phyloP scores from a whole-genome alignment of 2,113 vertebrate genomes.

The Ptilonorhynchus violaceus region DNA sequence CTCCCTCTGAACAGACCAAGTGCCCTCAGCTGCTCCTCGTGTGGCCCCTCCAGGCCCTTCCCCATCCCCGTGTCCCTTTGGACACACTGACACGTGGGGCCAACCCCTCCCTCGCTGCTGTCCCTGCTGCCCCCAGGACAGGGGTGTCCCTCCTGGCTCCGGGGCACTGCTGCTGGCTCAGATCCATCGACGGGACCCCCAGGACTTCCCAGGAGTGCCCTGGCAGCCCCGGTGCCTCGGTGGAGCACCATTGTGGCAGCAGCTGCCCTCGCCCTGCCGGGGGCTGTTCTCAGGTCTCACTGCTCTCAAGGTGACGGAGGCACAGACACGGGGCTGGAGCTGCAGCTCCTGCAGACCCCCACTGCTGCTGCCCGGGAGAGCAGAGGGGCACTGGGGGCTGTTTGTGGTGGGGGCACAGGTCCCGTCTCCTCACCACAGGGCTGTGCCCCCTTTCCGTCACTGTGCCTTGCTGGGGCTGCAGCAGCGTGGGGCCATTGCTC shows the following conservation, averaged over 20 bases:
- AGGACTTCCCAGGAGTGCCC: not conserved
- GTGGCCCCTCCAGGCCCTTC: not conserved
- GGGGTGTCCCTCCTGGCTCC: not conserved
- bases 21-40: fast-evolving
- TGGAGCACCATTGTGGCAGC: fast-evolving
- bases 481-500: fast-evolving
- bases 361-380: fast-evolving
- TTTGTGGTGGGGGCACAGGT: not conserved
- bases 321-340: fast-evolving
- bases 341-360: fast-evolving
- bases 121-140: not conserved
- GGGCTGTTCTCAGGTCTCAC: fast-evolving
- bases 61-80: not conserved
- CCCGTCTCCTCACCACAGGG: fast-evolving
- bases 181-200: fast-evolving
- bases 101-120: fast-evolving
- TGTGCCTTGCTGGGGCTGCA: not conserved
- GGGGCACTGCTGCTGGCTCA: not conserved
- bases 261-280: not conserved
- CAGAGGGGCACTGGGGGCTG: fast-evolving
- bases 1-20: too few relatives aligned
- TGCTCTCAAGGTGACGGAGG: fast-evolving
- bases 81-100: not conserved
- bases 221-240: fast-evolving
- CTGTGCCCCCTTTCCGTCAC: fast-evolving